Evolutionary conservation across 2,113 vertebrate species (phyloP), one percentile per base, ranked within the genome.

Genomic region (Atherinomorus stipes): DNA sequence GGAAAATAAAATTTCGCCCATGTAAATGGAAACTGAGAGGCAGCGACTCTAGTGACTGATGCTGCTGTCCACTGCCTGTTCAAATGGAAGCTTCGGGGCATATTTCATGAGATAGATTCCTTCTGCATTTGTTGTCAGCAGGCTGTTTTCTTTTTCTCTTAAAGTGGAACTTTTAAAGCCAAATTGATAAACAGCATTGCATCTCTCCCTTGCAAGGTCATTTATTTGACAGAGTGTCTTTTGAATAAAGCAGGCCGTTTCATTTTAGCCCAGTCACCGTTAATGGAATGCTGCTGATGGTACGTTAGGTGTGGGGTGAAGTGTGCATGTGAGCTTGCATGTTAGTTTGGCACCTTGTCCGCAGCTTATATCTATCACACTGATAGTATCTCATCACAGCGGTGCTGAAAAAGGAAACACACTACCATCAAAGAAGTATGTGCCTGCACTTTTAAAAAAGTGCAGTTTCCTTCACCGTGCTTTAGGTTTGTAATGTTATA

Each of bases 201-300:
- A 25, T 84, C 25, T 44, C 13, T 79, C 59, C 81, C 44, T 85
- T 82, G 84, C 78, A 79, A 85, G 84, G 88, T 90, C 78, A 84
- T 93, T 92, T 92, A 80, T 91, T 88, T 92, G 83, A 91, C 85
- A 81, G 67, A 91, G 81, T 89, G 86, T 88, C 64, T 81, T 85
- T 88, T 76, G 75, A 87, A 74, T 67, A 77, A 89, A 91, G 76
- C 81, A 67, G 85, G 73, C 84, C 77, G 58, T 91, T 89, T 90
- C 78, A 83, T 90, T 92, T 84, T 71, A 74, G 76, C 50, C 56
- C 78, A 69, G 70, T 64, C 61, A 64, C 62, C 22, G 26, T 89
- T 90, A 91, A 92, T 91, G 76, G 84, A 88, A 88, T 78, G 72
- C 67, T 68, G 69, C 74, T 86, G 80, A 90, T 88, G 88, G 66